Evolutionary conservation across 2,113 vertebrate genomes (phyloP).

Genomic region (Cebus imitator): DNA sequence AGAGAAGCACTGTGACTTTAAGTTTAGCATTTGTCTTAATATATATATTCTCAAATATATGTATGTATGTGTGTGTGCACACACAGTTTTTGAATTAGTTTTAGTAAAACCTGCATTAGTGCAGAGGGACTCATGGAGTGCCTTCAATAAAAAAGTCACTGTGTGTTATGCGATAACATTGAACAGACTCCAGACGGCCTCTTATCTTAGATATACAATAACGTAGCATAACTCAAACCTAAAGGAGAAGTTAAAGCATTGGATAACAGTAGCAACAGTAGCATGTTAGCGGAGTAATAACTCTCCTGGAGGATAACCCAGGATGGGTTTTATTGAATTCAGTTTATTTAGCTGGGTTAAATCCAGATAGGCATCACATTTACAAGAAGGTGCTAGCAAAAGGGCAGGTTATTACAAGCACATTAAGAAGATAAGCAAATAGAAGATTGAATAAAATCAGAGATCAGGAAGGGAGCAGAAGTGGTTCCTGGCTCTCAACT

Average conservation of each 20-base stretch:
- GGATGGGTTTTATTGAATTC: constrained; percentile 88
- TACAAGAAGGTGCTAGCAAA: constrained; percentile 87
- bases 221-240: constrained; percentile 84
- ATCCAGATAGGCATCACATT: constrained; percentile 88
- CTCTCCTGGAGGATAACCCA: constrained; percentile 86
- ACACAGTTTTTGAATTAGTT: constrained; percentile 82
- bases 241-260: constrained; percentile 83
- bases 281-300: constrained; percentile 86
- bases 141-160: constrained; percentile 88
- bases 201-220: constrained; percentile 89
- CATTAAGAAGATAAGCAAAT: constrained; percentile 84
- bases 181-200: constrained; percentile 87
- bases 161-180: constrained; percentile 85
- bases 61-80: neutral
- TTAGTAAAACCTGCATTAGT: constrained; percentile 81
- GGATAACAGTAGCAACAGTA: constrained; percentile 88
- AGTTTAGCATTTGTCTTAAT: constrained; percentile 76
- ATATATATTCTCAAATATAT: constrained; percentile 5
- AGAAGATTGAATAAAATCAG: constrained; percentile 78
- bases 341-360: constrained; percentile 88
- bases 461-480: constrained; percentile 52
- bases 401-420: constrained; percentile 86
- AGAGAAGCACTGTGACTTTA: constrained; percentile 72
- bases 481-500: constrained; percentile 48
- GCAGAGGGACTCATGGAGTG: constrained; percentile 76